Percentiles rank a stretch among this genome's conserved stretches.
These are phyloP conservation scores for Polydesmus complanatus DNA, from an alignment of 2,888 invertebrate species.

Conservation along the genomic window DNA sequence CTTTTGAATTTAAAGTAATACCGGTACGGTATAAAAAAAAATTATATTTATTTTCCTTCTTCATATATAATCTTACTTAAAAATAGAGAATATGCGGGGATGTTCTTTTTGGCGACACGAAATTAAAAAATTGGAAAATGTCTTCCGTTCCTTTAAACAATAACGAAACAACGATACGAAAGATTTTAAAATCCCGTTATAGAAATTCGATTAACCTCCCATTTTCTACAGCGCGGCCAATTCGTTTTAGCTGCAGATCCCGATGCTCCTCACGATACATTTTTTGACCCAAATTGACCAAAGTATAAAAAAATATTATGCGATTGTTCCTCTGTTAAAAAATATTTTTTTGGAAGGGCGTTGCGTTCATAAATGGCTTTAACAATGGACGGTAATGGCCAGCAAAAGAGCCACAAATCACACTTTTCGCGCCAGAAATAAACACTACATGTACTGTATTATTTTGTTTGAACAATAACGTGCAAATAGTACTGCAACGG, in stretches of 20 bases:
- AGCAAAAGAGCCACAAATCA: constrained; percentile 30
- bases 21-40: too few relatives aligned
- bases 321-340: background rate
- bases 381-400: constrained; percentile 45
- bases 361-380: constrained; percentile 37
- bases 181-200: background rate
- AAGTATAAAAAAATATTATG: background rate
- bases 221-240: constrained; percentile 49
- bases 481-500: too few relatives aligned
- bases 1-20: constrained; percentile 14
- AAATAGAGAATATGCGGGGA: constrained; percentile 2
- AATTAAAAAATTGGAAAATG: constrained; percentile 2
- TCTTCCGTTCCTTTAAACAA: constrained; percentile 11
- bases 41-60: too few relatives aligned
- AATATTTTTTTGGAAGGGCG: constrained; percentile 32
- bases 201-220: background rate
- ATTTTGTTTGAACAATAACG: too few relatives aligned
- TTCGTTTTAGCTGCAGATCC: constrained; percentile 51
- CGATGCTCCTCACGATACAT: constrained; percentile 39
- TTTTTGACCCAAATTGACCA: background rate
- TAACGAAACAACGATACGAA: background rate
- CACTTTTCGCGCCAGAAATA: background rate
- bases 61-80: too few relatives aligned
- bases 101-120: background rate
- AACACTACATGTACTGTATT: too few relatives aligned